phyloP scores from a whole-genome alignment of 1,140 invertebrate genomes.

The Drosophila oshimai region DNA sequence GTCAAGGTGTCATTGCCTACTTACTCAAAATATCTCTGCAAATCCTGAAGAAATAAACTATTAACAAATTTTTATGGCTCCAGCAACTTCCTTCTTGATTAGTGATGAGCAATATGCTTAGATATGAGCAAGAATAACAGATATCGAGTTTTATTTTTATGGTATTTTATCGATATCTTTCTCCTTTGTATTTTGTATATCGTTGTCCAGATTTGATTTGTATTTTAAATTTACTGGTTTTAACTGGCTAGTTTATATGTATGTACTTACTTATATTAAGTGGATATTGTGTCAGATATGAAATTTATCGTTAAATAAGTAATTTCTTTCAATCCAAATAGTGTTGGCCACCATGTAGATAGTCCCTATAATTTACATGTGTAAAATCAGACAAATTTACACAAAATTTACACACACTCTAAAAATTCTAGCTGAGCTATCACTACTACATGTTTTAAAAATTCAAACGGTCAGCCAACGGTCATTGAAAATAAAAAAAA shows the following conservation, averaged over 20 bases:
- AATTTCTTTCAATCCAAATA: too few relatives aligned
- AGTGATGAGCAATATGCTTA: not conserved
- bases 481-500: not conserved
- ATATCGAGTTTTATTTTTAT: not conserved
- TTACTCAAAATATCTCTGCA: not conserved
- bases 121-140: not conserved
- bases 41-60: not conserved
- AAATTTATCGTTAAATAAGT: too few relatives aligned
- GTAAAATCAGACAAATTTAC: too few relatives aligned
- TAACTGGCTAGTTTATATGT: too few relatives aligned
- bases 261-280: too few relatives aligned
- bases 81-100: not conserved
- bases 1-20: not conserved
- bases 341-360: too few relatives aligned
- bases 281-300: too few relatives aligned
- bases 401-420: too few relatives aligned
- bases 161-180: slow-evolving; percentile 4
- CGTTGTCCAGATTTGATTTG: too few relatives aligned
- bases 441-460: not conserved
- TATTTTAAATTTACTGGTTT: not conserved
- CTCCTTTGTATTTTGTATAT: too few relatives aligned
- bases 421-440: too few relatives aligned
- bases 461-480: not conserved
- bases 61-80: not conserved
- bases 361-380: too few relatives aligned